These are phyloP conservation scores for Neomorphus geoffroyi DNA, from an alignment of 2,797 vertebrate species.

Conservation along the genomic window DNA sequence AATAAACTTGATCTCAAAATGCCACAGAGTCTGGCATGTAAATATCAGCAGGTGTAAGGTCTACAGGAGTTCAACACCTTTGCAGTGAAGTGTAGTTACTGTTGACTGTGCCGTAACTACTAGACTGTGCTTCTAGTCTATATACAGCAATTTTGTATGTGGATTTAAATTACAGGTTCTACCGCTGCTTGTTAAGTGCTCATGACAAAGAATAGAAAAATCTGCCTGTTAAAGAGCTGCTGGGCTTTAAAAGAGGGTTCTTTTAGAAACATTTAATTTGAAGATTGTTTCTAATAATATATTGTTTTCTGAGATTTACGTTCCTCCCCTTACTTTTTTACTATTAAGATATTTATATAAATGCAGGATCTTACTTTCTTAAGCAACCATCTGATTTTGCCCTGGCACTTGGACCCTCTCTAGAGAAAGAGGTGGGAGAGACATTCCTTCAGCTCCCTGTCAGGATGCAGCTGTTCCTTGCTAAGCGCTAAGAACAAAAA, in stretches of 20 bases:
- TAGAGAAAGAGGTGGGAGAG: slow-evolving; percentile 48
- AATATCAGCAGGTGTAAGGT: not conserved
- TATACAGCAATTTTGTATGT: not conserved
- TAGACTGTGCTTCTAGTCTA: not conserved
- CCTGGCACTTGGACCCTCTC: slow-evolving; percentile 25
- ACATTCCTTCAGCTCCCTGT: slow-evolving; percentile 35
- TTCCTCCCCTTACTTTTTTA: not conserved
- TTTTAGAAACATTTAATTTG: not conserved
- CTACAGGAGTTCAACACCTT: not conserved
- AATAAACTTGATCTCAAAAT: not conserved
- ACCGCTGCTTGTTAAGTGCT: not conserved
- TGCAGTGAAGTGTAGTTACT: not conserved
- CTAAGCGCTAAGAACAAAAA: slow-evolving; percentile 22
- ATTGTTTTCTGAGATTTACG: not conserved
- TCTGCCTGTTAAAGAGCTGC: not conserved
- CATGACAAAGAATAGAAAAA: not conserved
- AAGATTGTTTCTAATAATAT: slow-evolving; percentile 12
- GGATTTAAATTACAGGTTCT: not conserved
- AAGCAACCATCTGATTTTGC: not conserved
- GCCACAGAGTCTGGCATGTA: not conserved
- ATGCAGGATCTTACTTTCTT: slow-evolving; percentile 7
- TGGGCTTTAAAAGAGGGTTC: not conserved
- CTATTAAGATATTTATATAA: not conserved
- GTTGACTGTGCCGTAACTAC: not conserved
- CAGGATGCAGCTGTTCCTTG: slow-evolving; percentile 24